Base-by-base conservation (phyloP, 1,140 invertebrate genomes). In the Drosophila kurseongensis region DNA sequence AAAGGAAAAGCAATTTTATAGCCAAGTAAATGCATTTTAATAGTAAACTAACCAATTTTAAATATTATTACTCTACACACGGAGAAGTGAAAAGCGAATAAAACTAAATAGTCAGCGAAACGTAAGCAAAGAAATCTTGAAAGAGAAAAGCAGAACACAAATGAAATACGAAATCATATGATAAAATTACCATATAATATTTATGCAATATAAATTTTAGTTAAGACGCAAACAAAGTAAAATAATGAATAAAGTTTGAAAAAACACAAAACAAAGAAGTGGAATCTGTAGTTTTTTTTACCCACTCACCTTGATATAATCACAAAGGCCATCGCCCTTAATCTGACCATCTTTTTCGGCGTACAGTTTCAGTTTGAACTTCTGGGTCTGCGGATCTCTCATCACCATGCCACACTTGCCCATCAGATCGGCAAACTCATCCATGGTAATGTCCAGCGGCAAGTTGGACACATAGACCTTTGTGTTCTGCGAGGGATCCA, bases 391-490 rank as follows among this genome's bases (percentile, higher is more conserved):
- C 0, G 96, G 94, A 93, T 99, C 98, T 76, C 96, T 95, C 94
- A 98, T 97, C 14, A 99, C 95, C 18, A 99, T 93, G n/a, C 99
- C 99, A 94, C 97, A 99, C 93, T 99, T 99, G 76, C 95, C 95
- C 96, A 99, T 99, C 10, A 99, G 92, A 90, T 98, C 96, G 8
- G 96, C 94, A 93, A 98, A 96, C 91, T 97, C 96, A 68, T 98
- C 95, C 88, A 99, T 96, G 0, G 96, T 98, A 41, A 98, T 96
- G 82, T 98, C 97, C 51, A 95, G 75, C 0, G 99, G 98, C 66
- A 99, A 94, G 91, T 98, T 97, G 7, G 96, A 96, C 1, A 99
- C 98, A 94, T 99, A 99, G 1, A 99, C 98, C 93, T 99, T 98
- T 1, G 97, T 98, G 84, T 99, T 99, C 81, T 97, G 96, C n/a